Evolutionary conservation across 2,113 vertebrate genomes (phyloP).

Genomic region (Limnothrissa miodon): DNA sequence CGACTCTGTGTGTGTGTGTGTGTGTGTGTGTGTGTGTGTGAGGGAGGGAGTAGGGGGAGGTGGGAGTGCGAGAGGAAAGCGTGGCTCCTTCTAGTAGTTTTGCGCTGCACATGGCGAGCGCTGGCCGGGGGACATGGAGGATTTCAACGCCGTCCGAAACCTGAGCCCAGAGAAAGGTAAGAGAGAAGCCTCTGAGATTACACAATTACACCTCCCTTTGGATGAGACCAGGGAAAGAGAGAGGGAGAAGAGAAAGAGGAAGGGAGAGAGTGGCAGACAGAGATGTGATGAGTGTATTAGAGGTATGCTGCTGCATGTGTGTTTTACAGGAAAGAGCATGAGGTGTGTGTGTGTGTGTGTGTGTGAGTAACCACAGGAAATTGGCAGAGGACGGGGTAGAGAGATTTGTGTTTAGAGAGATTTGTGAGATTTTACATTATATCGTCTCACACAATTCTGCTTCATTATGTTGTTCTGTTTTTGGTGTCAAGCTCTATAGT

Average conservation of each 20-base stretch:
- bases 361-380: not conserved
- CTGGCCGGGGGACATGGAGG: not conserved
- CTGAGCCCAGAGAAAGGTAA: constrained; percentile 12
- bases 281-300: not conserved
- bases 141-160: not conserved
- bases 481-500: not conserved
- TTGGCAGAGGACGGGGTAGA: not conserved
- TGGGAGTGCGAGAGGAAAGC: not conserved
- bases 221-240: not conserved
- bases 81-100: constrained; percentile 12
- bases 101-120: constrained; percentile 1
- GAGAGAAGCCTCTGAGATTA: not conserved
- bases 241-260: not conserved
- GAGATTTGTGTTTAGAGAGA: not conserved
- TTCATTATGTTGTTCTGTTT: not conserved
- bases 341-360: not conserved
- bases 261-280: not conserved
- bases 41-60: not conserved
- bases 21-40: not conserved
- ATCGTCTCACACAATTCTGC: not conserved
- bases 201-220: not conserved
- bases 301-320: not conserved
- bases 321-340: not conserved
- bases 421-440: not conserved
- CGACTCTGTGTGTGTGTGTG: not conserved